Conservation (phyloP, 2,797 vertebrate genomes). For the Nyctalus aviator region DNA sequence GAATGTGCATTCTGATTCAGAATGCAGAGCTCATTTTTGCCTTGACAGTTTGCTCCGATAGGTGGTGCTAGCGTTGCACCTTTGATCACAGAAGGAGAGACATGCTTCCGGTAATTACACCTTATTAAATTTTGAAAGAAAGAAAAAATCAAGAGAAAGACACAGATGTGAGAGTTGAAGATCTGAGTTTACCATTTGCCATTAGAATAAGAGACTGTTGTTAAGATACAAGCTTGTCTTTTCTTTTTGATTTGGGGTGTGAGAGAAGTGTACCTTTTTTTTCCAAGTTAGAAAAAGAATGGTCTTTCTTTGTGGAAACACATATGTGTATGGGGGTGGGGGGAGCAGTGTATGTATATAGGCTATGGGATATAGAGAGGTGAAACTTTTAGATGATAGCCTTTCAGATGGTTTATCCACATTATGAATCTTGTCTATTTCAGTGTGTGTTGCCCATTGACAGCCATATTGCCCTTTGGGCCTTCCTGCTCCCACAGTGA, state of each 20-base stretch:
- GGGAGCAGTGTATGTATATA: background rate
- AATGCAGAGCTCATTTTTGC: background rate
- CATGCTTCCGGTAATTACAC: conserved; percentile 7
- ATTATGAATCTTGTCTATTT: background rate
- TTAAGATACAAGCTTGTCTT: background rate
- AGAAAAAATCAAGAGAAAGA: background rate
- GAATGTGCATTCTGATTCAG: background rate
- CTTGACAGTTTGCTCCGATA: background rate
- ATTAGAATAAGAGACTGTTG: background rate
- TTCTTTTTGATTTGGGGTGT: background rate
- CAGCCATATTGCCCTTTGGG: background rate
- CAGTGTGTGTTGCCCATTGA: background rate
- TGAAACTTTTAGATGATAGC: background rate
- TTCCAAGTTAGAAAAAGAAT: background rate
- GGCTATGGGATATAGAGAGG: background rate
- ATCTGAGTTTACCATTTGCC: background rate
- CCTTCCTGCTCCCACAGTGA: background rate
- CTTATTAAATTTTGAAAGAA: conserved; percentile 30
- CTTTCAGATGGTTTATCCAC: background rate
- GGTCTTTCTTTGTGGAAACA: background rate
- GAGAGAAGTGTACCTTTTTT: background rate
- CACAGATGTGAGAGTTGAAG: background rate
- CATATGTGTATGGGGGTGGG: background rate
- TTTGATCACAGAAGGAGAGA: conserved; percentile 1
- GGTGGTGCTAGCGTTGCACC: background rate